These are phyloP conservation scores for Furcula furcula DNA, from an alignment of 2,888 invertebrate genomes.

Conservation along the genomic window DNA sequence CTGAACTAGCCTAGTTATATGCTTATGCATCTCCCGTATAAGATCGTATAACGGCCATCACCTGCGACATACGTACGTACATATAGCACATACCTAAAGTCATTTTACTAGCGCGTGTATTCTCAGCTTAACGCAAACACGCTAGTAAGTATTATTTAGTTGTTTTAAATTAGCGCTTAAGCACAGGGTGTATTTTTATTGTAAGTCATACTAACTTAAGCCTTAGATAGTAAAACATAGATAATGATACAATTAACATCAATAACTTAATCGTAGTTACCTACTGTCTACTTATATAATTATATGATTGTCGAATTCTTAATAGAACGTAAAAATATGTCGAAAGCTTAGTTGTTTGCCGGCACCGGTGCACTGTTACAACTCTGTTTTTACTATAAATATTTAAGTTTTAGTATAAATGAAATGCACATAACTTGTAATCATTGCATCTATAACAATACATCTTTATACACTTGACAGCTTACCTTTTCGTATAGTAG, in stretches of 20 bases:
- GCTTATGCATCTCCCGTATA: too few species aligned
- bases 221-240: constrained; percentile 22
- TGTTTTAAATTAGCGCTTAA: constrained; percentile 48
- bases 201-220: constrained; percentile 38
- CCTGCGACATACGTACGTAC: too few species aligned
- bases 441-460: constrained; percentile 8
- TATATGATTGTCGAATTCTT: too few species aligned
- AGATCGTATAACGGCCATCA: too few species aligned
- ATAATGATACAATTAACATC: constrained; percentile 27
- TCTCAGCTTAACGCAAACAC: too few species aligned
- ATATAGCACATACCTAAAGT: too few species aligned
- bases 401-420: constrained; percentile 9
- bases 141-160: constrained; percentile 38
- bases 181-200: constrained; percentile 55
- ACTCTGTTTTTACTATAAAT: constrained; percentile 1
- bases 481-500: too few species aligned
- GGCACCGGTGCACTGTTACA: constrained; percentile 22
- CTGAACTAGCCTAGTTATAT: too few species aligned
- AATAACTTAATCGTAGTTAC: constrained; percentile 15
- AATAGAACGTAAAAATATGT: constrained; percentile 25
- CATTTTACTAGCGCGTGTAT: too few species aligned
- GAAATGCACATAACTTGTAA: constrained; percentile 16
- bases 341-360: constrained; percentile 26
- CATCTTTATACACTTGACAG: constrained; percentile 6
- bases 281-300: constrained; percentile 25